Evolutionary conservation across 2,888 invertebrate species (phyloP).

Genomic region (Brachypterus glaber): DNA sequence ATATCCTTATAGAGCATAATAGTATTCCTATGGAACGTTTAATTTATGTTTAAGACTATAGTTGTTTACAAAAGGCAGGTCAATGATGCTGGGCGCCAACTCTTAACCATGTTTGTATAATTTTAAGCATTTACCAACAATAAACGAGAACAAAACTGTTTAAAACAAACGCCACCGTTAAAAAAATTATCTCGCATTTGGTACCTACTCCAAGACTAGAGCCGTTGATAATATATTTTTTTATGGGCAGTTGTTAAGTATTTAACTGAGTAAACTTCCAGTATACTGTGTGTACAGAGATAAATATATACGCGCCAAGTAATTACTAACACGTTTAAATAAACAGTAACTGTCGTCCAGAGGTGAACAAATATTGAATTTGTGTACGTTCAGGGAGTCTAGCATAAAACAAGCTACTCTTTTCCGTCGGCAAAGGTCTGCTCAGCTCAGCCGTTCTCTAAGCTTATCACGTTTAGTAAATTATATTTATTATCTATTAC

Average conservation of each 20-base stretch:
- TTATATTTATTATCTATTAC: too few relatives aligned
- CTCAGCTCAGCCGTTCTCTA: background rate
- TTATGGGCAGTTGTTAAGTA: constrained; percentile 29
- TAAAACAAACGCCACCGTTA: too few relatives aligned
- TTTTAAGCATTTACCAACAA: too few relatives aligned
- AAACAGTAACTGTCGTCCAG: constrained; percentile 30
- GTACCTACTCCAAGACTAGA: constrained; percentile 9
- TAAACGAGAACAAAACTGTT: too few relatives aligned
- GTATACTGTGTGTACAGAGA: constrained; percentile 30
- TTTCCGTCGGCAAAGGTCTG: background rate
- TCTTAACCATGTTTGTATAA: too few relatives aligned
- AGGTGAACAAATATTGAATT: constrained; percentile 29
- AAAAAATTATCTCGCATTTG: too few relatives aligned
- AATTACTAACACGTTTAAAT: constrained; percentile 39
- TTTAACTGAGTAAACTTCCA: constrained; percentile 29
- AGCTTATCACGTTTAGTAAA: constrained; percentile 4
- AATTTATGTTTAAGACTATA: too few relatives aligned
- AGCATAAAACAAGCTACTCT: background rate
- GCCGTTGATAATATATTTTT: constrained; percentile 29
- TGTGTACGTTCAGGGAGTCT: constrained; percentile 3
- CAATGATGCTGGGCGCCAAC: too few relatives aligned
- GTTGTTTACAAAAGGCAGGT: too few relatives aligned
- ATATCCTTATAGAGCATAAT: too few relatives aligned
- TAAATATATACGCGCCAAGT: constrained; percentile 35
- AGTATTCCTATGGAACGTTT: too few relatives aligned